Conservation (phyloP, 2,797 vertebrate species). For the Platalea minor region DNA sequence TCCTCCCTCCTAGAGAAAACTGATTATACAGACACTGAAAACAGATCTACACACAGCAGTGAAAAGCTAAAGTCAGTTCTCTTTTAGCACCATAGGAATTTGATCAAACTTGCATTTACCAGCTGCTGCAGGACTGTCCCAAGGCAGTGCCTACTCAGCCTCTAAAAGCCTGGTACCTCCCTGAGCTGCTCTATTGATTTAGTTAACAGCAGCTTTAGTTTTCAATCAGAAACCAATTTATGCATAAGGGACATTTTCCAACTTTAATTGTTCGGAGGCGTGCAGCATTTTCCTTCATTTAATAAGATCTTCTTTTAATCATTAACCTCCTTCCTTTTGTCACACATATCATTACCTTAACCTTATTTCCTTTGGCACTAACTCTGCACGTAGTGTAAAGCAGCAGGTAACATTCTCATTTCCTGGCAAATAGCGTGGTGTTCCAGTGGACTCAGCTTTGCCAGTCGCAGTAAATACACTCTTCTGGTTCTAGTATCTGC, state of each 20-base stretch:
- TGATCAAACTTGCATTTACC: neutral
- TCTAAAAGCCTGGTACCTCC: neutral
- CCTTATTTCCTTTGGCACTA: neutral
- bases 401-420: neutral
- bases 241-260: neutral
- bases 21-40: neutral
- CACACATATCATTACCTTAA: neutral
- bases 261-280: neutral
- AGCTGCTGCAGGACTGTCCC: neutral
- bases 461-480: neutral
- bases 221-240: neutral
- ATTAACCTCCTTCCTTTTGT: neutral
- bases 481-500: neutral
- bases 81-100: neutral
- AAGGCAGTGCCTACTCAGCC: neutral
- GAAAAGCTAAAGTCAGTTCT: neutral
- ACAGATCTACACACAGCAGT: neutral
- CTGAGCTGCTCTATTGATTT: neutral
- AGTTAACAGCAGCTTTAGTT: neutral
- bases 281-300: neutral
- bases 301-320: neutral
- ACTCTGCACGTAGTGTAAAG: neutral
- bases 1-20: neutral
- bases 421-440: neutral
- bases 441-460: neutral